These are phyloP conservation scores for Morpho achilles DNA, from an alignment of 2,888 invertebrate species.

Conservation along the genomic window DNA sequence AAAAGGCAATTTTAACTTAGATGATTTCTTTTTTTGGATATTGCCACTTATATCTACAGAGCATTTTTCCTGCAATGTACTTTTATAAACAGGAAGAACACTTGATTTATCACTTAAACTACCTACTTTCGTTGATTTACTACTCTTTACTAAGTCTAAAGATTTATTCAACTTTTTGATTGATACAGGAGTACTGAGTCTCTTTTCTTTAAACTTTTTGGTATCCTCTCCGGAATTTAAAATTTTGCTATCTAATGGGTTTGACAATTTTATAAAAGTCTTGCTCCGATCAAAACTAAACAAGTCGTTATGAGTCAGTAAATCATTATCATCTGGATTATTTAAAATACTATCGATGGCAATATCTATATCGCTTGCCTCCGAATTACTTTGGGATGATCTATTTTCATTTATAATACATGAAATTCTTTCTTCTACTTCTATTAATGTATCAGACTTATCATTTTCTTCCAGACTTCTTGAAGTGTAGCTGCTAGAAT, in stretches of 20 bases:
- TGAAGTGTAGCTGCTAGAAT: conserved; percentile 65
- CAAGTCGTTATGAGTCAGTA: conserved; percentile 46
- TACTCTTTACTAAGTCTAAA: conserved; percentile 51
- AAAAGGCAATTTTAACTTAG: conserved; percentile 67
- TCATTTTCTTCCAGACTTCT: conserved; percentile 58
- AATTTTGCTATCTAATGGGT: conserved; percentile 42
- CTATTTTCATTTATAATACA: conserved; percentile 70
- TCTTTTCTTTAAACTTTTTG: conserved; percentile 56
- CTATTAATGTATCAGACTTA: conserved; percentile 58
- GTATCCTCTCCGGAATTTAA: conserved; percentile 37
- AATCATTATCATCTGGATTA: conserved; percentile 45
- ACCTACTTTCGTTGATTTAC: conserved; percentile 40
- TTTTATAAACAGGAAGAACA: conserved; percentile 63
- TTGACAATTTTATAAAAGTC: conserved; percentile 56
- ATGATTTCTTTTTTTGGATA: conserved; percentile 53
- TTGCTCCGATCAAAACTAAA: conserved; percentile 52
- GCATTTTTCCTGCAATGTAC: conserved; percentile 44
- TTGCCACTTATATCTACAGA: conserved; percentile 46
- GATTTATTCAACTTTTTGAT: conserved; percentile 59
- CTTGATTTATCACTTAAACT: conserved; percentile 53
- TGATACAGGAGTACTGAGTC: conserved; percentile 54
- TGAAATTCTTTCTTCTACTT: conserved; percentile 71
- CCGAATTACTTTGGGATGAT: conserved; percentile 71
- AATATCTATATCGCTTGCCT: conserved; percentile 67
- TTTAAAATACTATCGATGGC: conserved; percentile 59